Base-by-base conservation (phyloP, 2,888 invertebrate genomes). In the Alcis repandata region DNA sequence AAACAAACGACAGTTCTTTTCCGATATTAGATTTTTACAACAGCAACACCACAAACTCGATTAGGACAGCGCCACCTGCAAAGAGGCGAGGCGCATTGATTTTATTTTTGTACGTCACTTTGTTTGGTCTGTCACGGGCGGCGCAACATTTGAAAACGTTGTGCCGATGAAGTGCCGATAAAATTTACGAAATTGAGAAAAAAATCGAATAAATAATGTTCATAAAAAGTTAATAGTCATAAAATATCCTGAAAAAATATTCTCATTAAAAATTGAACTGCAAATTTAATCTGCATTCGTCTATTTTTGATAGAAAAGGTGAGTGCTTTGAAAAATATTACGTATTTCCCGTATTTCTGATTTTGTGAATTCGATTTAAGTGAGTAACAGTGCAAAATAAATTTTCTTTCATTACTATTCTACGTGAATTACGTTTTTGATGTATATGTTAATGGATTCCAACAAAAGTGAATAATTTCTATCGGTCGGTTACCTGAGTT, bases 131-230 rank as follows among this genome's bases (percentile, higher is more conserved):
- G 60, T 60, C 65, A 60, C 46, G 85, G 86, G 83, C 85, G 88
- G 92, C 92, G 92, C 89, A 90, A 91, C 90, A 91, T 92, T 92
- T 90, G 78, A 92, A 92, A 84, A 83, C 69, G 71, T 66, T 72
- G 74, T 71, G 75, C 72, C 68, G 76, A 82, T 78, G 83, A 80
- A 74, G 74, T 71, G 74, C 72, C 68, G 76, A 82, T 78, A 84
- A 80, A 74, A 77, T 77, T 67, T 62, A 51, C 71, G 62, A 76
- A 78, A 77, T 79, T 71, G 54, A 59, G 63, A 59, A 73, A 78
- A 77, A 74, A 72, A n/a, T 45, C 63, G 51, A 56, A 56, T 65
- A 67, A 67, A 78, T 75, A 76, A 81, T 80, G 77, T 60, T 66
- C 2, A 65, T 60, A 59, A 68, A 63, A 70, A 69, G 58, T 62